phyloP scores from a whole-genome alignment of 1,140 invertebrate genomes.

The Brachionus manjavacas region DNA sequence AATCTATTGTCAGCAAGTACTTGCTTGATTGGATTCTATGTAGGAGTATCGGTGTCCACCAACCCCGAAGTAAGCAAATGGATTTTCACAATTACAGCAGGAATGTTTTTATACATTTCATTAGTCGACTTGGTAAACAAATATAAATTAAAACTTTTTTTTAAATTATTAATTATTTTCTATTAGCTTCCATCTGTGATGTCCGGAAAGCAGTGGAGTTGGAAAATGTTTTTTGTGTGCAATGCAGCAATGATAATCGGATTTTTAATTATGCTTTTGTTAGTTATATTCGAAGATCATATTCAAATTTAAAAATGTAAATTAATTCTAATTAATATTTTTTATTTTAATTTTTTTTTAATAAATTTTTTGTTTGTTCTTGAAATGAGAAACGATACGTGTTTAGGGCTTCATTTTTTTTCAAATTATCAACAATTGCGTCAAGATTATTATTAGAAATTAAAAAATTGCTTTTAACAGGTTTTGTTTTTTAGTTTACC shows the following conservation, averaged over 20 bases:
- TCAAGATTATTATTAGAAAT: neutral
- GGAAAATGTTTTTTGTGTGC: slow-evolving; percentile 31
- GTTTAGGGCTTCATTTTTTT: neutral
- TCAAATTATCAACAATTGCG: neutral
- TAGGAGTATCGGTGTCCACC: neutral
- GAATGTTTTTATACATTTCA: slow-evolving; percentile 43
- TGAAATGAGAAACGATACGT: neutral
- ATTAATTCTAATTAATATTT: neutral
- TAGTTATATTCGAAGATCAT: slow-evolving; percentile 32
- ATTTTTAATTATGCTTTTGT: slow-evolving; percentile 22
- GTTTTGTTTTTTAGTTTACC: neutral
- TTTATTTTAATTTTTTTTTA: neutral
- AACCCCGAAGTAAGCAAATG: neutral
- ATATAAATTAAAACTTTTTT: neutral
- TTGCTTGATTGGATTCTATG: slow-evolving; percentile 35
- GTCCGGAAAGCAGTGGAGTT: slow-evolving; percentile 28
- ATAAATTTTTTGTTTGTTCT: neutral
- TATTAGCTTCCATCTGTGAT: slow-evolving; percentile 7
- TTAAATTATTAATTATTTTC: neutral
- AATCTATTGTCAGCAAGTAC: slow-evolving; percentile 62
- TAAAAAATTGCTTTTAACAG: neutral
- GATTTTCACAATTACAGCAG: slow-evolving; percentile 39
- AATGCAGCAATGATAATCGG: slow-evolving; percentile 24
- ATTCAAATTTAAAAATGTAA: slow-evolving; percentile 29
- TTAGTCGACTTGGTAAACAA: slow-evolving; percentile 45